These are phyloP conservation scores for Aspidiotus destructor DNA, from an alignment of 2,888 invertebrate genomes.

Conservation along the genomic window DNA sequence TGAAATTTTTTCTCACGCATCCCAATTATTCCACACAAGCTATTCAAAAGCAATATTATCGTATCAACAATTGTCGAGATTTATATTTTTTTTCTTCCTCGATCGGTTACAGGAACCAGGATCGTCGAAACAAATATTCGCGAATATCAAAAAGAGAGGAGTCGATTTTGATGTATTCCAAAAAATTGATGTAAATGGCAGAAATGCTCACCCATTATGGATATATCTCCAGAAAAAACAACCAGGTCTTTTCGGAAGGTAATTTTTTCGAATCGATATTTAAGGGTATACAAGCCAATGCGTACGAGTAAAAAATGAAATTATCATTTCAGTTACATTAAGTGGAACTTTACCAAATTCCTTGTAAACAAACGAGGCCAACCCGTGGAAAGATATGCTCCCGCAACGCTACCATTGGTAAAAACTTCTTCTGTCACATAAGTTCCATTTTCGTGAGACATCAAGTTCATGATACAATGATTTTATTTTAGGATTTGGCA, in stretches of 20 bases:
- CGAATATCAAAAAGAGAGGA: conserved; percentile 52
- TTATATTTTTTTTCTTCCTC: no score
- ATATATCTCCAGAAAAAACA: conserved; percentile 54
- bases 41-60: no score
- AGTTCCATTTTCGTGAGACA: no score
- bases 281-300: conserved; percentile 26
- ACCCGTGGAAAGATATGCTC: conserved; percentile 57
- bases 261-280: conserved; percentile 28
- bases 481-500: no score
- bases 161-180: conserved; percentile 63
- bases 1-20: no score
- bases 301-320: no score
- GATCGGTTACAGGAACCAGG: conserved; percentile 53
- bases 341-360: conserved; percentile 88
- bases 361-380: conserved; percentile 63
- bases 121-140: conserved; percentile 52
- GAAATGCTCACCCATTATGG: conserved; percentile 55
- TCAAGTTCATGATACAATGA: no score
- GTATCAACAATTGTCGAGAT: no score
- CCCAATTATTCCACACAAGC: no score
- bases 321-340: conserved; percentile 51
- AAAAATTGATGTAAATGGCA: conserved; percentile 61
- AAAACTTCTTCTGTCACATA: neutral
- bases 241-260: conserved; percentile 39
- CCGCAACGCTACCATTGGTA: conserved; percentile 40